Evolutionary conservation across 2,797 vertebrate genomes (phyloP), one percentile per base, ranked within the genome.

Genomic region (Myotis planiceps): DNA sequence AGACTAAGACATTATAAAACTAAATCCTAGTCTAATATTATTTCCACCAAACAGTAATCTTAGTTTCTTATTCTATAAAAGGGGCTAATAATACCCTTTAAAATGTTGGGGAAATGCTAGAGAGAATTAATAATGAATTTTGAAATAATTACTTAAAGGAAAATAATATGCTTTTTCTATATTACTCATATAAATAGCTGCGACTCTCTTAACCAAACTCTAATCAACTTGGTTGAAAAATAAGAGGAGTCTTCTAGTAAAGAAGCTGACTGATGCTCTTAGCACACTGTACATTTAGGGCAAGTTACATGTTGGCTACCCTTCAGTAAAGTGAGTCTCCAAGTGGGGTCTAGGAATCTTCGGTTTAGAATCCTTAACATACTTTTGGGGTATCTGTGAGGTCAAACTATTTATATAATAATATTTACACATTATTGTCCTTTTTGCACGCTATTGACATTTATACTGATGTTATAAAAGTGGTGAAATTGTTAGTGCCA

Each of bases 21-120:
- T 29, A 84, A 69, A 66, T 49, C 6, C 5, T 60, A 63, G 9
- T 63, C 19, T 80, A 19, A 21, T 60, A 68, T 45, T 60, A 1
- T 85, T 5, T 82, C 10, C 0, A 83, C 1, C 10, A 86, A 55
- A 75, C 15, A 92, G 3, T 23, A 13, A 23, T 42, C 84, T 97
- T 90, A 55, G 51, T 39, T 97, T 72, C 83, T 72, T 71, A 93
- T 76, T 68, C 69, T 93, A 34, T 79, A 95, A 93, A 97, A 95
- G 5, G 27, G 9, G 27, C 27, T 74, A 87, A 58, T 85, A 83
- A 32, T 32, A 45, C 5, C 25, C 18, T 89, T 82, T 21, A 51
- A 85, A 69, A 37, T 83, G 8, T 32, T 85, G 5, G 25, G 4
- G 2, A 92, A 87, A 66, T 94, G 23, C 3, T 63, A 45, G 5